Percentiles rank a stretch among this genome's conserved stretches.
Evolutionary conservation across 2,113 vertebrate genomes (phyloP).

Genomic region (Ceyx cyanopectus): DNA sequence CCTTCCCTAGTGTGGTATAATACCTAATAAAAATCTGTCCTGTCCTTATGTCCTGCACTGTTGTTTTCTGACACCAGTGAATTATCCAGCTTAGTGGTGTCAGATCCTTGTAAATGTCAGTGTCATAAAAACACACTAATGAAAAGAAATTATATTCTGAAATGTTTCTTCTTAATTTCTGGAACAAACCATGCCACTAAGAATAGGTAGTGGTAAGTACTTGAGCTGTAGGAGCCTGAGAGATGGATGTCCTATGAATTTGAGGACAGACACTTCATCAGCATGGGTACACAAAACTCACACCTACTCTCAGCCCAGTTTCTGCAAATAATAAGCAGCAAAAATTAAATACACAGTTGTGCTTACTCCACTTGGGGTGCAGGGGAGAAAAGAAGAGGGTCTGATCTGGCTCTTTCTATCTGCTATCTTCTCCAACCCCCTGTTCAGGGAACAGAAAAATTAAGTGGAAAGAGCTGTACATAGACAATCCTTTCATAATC

Average conservation of each 20-base stretch:
- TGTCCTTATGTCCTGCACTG: not conserved
- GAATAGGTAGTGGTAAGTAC: not conserved
- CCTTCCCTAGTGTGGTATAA: not conserved
- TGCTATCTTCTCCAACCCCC: not conserved
- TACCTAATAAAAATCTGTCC: slow-evolving; percentile 12
- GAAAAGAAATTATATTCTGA: not conserved
- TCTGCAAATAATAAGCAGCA: not conserved
- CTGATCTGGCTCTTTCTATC: not conserved
- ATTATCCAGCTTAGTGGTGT: not conserved
- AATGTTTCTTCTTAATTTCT: not conserved
- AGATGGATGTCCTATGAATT: not conserved
- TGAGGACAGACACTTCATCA: not conserved
- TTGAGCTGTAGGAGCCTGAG: not conserved
- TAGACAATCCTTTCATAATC: not conserved
- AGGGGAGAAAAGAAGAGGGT: not conserved
- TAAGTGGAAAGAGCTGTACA: not conserved
- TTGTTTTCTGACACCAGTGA: not conserved
- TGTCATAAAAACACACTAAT: not conserved
- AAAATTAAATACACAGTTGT: not conserved
- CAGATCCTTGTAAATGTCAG: not conserved
- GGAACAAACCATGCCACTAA: not conserved
- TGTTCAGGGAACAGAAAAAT: not conserved
- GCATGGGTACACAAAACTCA: not conserved
- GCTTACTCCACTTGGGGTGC: not conserved
- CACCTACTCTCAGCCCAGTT: not conserved